phyloP scores from a whole-genome alignment of 2,797 vertebrate species.

The Acrossocheilus fasciatus region DNA sequence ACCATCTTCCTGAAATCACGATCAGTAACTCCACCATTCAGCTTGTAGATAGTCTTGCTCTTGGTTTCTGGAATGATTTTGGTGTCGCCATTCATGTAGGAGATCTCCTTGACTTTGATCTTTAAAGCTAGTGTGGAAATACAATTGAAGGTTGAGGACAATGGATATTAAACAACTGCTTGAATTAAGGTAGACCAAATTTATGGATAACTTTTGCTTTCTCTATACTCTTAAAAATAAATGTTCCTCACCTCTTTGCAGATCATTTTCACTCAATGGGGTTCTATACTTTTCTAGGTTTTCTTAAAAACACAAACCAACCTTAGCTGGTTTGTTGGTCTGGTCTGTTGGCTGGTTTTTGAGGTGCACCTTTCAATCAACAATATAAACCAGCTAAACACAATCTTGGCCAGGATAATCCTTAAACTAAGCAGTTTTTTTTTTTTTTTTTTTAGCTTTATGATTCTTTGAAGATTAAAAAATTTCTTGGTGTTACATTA shows the following conservation, averaged over 20 bases:
- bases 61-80: conserved; percentile 96
- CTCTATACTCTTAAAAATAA: background rate
- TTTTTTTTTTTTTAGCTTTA: background rate
- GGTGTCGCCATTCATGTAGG: conserved; percentile 96
- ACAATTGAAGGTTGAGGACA: conserved; percentile 43
- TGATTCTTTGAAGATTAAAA: background rate
- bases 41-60: conserved; percentile 97
- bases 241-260: background rate
- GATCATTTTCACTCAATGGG: background rate
- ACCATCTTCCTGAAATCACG: conserved; percentile 90
- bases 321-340: background rate
- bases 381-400: background rate
- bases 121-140: conserved; percentile 85
- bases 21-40: conserved; percentile 89
- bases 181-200: conserved; percentile 30
- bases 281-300: background rate
- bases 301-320: background rate
- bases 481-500: background rate
- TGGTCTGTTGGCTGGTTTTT: background rate
- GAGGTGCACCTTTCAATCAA: background rate
- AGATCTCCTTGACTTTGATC: conserved; percentile 99
- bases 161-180: conserved; percentile 31
- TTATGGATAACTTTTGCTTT: background rate
- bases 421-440: background rate
- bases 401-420: background rate